A percentile compares a stretch with the other conserved stretches of the same genome.
phyloP scores from a whole-genome alignment of 2,113 vertebrate genomes.

The Pholis gunnellus region DNA sequence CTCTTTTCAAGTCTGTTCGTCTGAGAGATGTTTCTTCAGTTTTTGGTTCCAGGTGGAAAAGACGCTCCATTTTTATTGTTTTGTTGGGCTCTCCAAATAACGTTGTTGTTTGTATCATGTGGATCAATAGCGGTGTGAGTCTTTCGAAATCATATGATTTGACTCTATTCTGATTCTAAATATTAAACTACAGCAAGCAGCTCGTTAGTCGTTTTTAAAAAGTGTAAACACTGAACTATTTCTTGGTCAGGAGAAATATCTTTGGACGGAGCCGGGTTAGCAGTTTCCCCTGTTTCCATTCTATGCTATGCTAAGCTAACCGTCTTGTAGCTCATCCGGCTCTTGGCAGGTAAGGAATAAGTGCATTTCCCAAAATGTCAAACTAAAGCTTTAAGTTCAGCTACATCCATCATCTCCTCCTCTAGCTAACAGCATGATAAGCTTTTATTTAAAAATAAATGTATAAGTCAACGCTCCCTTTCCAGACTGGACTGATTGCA shows the following conservation, averaged over 20 bases:
- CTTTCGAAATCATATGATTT: no score
- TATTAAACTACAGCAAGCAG: no score
- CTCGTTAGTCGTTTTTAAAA: no score
- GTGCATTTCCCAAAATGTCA: not conserved
- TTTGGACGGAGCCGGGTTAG: not conserved
- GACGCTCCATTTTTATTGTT: not conserved
- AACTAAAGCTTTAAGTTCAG: not conserved
- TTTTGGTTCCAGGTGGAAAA: not conserved
- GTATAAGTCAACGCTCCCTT: not conserved
- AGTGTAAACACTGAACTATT: no score
- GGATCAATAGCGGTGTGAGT: no score
- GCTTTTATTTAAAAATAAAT: not conserved
- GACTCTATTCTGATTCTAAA: not conserved
- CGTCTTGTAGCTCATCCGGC: not conserved
- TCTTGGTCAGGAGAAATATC: no score
- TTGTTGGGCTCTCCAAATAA: not conserved
- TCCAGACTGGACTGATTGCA: not conserved
- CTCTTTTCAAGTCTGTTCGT: conserved; percentile 5
- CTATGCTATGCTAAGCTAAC: not conserved
- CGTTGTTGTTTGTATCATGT: not conserved
- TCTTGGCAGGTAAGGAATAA: not conserved
- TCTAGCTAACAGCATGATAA: not conserved
- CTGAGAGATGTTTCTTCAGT: not conserved
- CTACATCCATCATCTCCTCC: not conserved
- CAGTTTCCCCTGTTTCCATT: not conserved